These are phyloP conservation scores for Andricus curvator DNA, from an alignment of 2,888 invertebrate genomes.

Conservation along the genomic window DNA sequence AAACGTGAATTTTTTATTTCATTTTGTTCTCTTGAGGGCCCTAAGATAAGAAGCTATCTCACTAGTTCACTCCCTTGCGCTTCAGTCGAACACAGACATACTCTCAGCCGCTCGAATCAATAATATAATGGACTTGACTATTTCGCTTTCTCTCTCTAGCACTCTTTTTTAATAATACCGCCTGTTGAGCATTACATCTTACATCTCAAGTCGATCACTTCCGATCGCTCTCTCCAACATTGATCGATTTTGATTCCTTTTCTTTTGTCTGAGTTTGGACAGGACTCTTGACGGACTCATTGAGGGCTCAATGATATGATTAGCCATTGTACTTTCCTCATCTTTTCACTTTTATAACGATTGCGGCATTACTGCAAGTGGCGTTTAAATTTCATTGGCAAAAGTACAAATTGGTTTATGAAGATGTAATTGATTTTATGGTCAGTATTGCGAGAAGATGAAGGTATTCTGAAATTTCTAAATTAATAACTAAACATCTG, in stretches of 20 bases:
- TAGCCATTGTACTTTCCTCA: conserved; percentile 65
- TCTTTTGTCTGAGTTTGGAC: conserved; percentile 51
- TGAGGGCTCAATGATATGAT: conserved; percentile 65
- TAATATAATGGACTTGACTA: conserved; percentile 16
- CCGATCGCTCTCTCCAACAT: conserved; percentile 41
- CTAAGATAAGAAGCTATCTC: conserved; percentile 20
- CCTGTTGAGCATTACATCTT: conserved; percentile 54
- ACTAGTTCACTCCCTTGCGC: conserved; percentile 40
- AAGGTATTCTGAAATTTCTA: no score
- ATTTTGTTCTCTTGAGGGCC: conserved; percentile 10
- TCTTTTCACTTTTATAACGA: conserved; percentile 43
- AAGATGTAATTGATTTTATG: background rate
- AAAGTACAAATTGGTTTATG: background rate
- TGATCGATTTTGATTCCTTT: conserved; percentile 52
- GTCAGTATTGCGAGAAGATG: no score
- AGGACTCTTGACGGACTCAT: conserved; percentile 64
- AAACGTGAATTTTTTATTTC: conserved; percentile 31
- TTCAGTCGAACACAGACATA: conserved; percentile 42
- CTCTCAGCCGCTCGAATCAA: conserved; percentile 36
- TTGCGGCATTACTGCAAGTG: background rate
- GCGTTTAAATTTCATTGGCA: background rate
- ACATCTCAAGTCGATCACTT: conserved; percentile 45
- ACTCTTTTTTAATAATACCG: conserved; percentile 27
- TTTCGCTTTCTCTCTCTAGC: conserved; percentile 36
- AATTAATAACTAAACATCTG: no score